A percentile compares a stretch with the other conserved stretches of the same genome.
Conservation (phyloP, 2,888 invertebrate genomes). For the Philereme transversata region DNA sequence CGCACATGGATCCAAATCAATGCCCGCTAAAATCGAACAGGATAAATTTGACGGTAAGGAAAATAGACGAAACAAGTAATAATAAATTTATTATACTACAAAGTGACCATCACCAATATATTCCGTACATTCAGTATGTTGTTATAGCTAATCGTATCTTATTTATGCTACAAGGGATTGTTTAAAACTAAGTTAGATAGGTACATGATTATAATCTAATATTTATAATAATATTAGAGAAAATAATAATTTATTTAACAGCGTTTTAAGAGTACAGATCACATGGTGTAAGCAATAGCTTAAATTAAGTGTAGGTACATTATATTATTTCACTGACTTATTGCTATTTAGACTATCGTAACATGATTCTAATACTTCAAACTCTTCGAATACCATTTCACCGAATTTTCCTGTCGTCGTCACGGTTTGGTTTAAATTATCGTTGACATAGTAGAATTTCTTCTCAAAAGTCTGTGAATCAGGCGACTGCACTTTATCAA, state of each 20-base stretch:
- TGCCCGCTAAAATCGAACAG: slow-evolving; percentile 69
- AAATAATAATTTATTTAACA: slow-evolving; percentile 73
- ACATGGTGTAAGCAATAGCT: slow-evolving; percentile 69
- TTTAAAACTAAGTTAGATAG: slow-evolving; percentile 48
- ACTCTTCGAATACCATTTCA: slow-evolving; percentile 94
- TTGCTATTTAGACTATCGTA: slow-evolving; percentile 85
- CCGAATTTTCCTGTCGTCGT: slow-evolving; percentile 86
- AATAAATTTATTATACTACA: slow-evolving; percentile 64
- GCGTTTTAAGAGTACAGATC: slow-evolving; percentile 76
- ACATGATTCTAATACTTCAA: slow-evolving; percentile 87
- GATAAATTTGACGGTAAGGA: slow-evolving; percentile 77
- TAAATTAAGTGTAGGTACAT: slow-evolving; percentile 49
- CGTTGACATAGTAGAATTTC: slow-evolving; percentile 85
- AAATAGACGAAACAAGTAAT: slow-evolving; percentile 32
- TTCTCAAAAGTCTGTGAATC: slow-evolving; percentile 77
- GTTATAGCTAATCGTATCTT: slow-evolving; percentile 42
- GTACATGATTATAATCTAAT: slow-evolving; percentile 59
- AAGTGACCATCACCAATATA: slow-evolving; percentile 77
- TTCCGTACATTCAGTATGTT: slow-evolving; percentile 59
- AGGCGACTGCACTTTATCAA: slow-evolving; percentile 51
- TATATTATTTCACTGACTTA: slow-evolving; percentile 73
- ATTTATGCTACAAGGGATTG: slow-evolving; percentile 43
- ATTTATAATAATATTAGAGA: slow-evolving; percentile 56
- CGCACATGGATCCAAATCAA: slow-evolving; percentile 68
- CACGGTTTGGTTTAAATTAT: slow-evolving; percentile 83